Base-by-base conservation (phyloP, 2,888 invertebrate species). In the Cephus spinipes region DNA sequence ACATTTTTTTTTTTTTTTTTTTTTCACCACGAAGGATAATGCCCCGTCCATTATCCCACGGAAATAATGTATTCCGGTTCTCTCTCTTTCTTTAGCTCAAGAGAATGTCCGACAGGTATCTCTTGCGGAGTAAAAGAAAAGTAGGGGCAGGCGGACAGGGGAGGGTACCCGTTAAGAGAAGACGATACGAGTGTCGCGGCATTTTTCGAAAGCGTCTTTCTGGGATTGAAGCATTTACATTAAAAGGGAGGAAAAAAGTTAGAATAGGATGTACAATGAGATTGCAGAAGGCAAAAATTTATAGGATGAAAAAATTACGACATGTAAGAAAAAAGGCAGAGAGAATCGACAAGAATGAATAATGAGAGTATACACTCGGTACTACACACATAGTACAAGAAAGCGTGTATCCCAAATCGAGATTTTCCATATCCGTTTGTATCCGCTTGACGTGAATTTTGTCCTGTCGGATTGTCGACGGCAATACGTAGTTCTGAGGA, bases 141-240 rank as follows among this genome's bases (percentile, higher is more conserved):
- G 23, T 15, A 23, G 23, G 23, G 2, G 6, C 0, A 15, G 40
- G 4, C 12, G 36, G 40, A 40, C 2, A 15, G 6, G 40, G 40
- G 40, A 1, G 9, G 55, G 23, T 23, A 9, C 9, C 2, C 55
- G 23, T 9, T 23, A 55, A 55, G 15, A 40, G 40, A 40, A 55
- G 9, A 55, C 2, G 40, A 55, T 6, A 55, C 23, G 23, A 55
- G 55, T 2, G 9, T 23, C 55, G 23, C 55, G 55, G 0, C 9
- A 6, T 55, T 55, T 55, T 55, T 69, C 76, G 55, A 73, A 55
- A 34, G 76, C 23, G 55, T 23, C 55, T 55, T 55, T 23, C 15
- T 15, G 55, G 23, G 55, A 55, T 23, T 55, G 23, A 55, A 55
- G 55, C 23, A 9, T 23, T 76, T 69, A 68, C 76, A 76, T 78